These are phyloP conservation scores for Dolomedes plantarius DNA, from an alignment of 2,888 invertebrate genomes.

Conservation along the genomic window DNA sequence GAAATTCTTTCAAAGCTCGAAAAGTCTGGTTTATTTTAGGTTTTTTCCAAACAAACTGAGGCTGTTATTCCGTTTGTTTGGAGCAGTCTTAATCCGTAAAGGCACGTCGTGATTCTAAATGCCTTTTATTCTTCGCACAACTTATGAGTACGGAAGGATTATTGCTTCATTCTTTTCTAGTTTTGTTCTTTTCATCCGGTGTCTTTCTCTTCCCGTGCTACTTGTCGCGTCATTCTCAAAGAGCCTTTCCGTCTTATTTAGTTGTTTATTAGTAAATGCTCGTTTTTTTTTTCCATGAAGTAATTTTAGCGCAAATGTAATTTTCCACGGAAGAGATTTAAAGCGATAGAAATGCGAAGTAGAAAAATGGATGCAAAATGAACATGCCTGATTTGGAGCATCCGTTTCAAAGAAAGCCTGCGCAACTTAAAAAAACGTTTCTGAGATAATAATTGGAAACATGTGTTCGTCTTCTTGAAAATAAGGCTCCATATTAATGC, in stretches of 20 bases:
- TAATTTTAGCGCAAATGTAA: not conserved
- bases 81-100: slow-evolving; percentile 33
- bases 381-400: no score
- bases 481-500: no score
- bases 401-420: no score
- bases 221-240: not conserved
- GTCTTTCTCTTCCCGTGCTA: not conserved
- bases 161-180: not conserved
- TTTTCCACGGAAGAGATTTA: not conserved
- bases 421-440: no score
- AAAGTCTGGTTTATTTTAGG: not conserved
- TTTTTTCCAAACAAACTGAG: not conserved
- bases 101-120: slow-evolving; percentile 39
- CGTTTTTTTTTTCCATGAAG: slow-evolving; percentile 1
- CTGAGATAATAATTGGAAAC: no score
- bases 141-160: not conserved
- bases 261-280: slow-evolving; percentile 3
- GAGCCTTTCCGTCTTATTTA: not conserved
- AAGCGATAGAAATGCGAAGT: not conserved
- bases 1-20: not conserved
- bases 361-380: not conserved
- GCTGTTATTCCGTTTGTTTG: not conserved
- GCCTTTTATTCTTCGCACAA: not conserved
- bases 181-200: not conserved
- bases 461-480: no score